phyloP scores from a whole-genome alignment of 1,140 invertebrate species.

The Acyrthosiphon pisum region DNA sequence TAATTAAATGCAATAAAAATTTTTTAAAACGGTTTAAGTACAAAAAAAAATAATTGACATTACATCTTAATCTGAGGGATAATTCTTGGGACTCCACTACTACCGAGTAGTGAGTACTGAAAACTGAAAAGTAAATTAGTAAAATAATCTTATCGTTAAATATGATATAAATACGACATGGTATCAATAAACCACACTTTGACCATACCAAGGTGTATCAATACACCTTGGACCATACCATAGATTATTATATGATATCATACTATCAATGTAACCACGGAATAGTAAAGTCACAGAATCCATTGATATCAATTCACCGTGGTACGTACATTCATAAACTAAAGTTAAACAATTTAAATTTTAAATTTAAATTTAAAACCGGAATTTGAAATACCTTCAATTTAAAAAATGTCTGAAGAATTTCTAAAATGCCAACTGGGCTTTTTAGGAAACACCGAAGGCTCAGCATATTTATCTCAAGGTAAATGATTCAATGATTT shows the following conservation, averaged over 20 bases:
- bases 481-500: not conserved
- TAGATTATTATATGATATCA: not conserved
- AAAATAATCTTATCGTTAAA: conserved; percentile 13
- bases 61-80: not conserved
- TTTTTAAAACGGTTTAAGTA: not conserved
- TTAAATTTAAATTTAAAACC: not conserved
- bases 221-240: not conserved
- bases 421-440: conserved; percentile 73
- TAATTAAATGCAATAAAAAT: not conserved
- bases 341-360: not conserved
- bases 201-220: not conserved
- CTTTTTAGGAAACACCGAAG: conserved; percentile 67
- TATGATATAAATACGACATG: not conserved
- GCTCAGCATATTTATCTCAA: conserved; percentile 48
- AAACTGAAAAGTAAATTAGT: not conserved
- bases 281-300: no score
- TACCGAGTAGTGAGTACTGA: not conserved
- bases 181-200: not conserved
- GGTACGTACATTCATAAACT: not conserved
- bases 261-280: not conserved
- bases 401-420: not conserved
- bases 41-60: not conserved
- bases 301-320: no score
- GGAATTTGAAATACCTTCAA: no score
- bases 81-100: not conserved